Evolutionary conservation across 2,113 vertebrate species (phyloP), one percentile per base, ranked within the genome.

Genomic region (Petrocephalus microphthalmus): DNA sequence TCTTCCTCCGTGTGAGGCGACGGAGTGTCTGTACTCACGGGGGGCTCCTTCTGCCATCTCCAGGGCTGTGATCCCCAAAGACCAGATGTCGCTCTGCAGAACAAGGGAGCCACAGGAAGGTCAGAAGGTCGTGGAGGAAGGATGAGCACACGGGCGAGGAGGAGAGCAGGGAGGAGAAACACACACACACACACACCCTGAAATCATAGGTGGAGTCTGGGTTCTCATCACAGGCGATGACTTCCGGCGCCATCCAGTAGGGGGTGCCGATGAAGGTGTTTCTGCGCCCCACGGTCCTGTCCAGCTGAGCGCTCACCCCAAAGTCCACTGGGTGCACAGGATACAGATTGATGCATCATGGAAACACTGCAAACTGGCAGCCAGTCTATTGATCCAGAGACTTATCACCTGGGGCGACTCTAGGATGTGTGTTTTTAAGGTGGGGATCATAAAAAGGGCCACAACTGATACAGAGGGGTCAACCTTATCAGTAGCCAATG

Each of bases 261-360:
- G 97, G 97, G 7, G 97, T 98, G 85, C 97, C 97, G 2, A 98
- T 98, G 91, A 98, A 98, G 0, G 97, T 98, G 93, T 97, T 97
- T 88, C 97, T 94, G 47, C 96, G 94, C 33, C 96, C 96, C 8
- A 98, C 96, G 0, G 97, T 98, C 74, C 95, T 93, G 92, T 98
- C 97, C 91, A 97, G 91, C 94, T 98, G 97, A 20, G 96, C 97
- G 2, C 97, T 98, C 89, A 98, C 97, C 0, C 97, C 97, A 64
- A 98, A 98, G 90, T 98, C 97, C 92, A 98, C 97, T 98, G 60
- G 17, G 53, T 56, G 85, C 33, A 42, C 11, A 89, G 71, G 20
- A 52, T 4, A 87, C 22, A 53, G 13, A 54, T 17, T 42, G 29
- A 42, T n/a, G 3, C 13, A 5, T 56, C 10, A 85, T 22, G 20